phyloP scores from a whole-genome alignment of 2,888 invertebrate species.

The Ptilodon capucinus region DNA sequence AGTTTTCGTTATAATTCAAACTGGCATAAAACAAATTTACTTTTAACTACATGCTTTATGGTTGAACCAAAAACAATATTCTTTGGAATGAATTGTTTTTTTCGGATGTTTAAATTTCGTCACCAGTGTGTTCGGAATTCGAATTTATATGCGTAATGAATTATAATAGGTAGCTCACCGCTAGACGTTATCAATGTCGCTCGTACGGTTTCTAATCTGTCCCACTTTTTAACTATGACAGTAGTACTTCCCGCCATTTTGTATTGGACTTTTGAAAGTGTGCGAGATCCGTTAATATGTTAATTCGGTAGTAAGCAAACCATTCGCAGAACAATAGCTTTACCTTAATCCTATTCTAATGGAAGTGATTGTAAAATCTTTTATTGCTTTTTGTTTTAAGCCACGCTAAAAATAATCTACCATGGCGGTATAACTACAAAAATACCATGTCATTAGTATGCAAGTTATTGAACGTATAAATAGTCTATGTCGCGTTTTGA shows the following conservation, averaged over 20 bases:
- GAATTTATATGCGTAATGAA: neutral
- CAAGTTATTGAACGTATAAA: neutral
- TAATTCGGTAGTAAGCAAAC: slow-evolving; percentile 10
- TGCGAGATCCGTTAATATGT: slow-evolving; percentile 19
- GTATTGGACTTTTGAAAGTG: slow-evolving; percentile 18
- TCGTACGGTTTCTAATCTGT: slow-evolving; percentile 26
- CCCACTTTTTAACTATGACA: slow-evolving; percentile 21
- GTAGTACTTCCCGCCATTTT: neutral
- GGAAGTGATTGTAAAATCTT: neutral
- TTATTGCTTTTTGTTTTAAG: neutral
- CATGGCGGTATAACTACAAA: neutral
- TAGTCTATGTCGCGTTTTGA: neutral
- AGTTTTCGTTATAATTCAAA: too few species aligned
- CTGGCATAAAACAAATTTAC: too few species aligned
- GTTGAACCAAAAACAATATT: too few species aligned
- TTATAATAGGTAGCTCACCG: neutral
- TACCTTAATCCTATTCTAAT: slow-evolving; percentile 10
- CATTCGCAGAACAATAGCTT: slow-evolving; percentile 19
- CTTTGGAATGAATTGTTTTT: too few species aligned
- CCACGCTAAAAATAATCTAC: neutral
- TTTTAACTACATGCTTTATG: too few species aligned
- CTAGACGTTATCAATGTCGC: slow-evolving; percentile 13
- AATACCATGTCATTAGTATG: neutral
- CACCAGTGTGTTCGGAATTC: neutral
- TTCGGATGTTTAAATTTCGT: neutral